phyloP scores from a whole-genome alignment of 1,140 invertebrate species.

The Drosophila navojoa region DNA sequence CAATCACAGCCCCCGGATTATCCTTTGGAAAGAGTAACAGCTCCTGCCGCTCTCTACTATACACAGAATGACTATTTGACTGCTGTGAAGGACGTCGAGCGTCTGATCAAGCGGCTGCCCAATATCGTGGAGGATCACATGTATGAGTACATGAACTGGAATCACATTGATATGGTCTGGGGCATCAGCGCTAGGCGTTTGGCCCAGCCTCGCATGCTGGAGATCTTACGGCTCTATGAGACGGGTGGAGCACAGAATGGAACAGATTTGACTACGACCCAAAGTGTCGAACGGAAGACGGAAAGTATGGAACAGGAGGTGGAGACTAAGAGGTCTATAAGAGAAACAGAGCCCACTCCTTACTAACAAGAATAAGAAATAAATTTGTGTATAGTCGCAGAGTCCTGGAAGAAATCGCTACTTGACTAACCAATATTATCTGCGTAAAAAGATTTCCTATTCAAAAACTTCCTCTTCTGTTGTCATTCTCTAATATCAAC shows the following conservation, averaged over 20 bases:
- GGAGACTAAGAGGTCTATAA: too few species aligned
- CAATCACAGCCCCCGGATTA: slow-evolving; percentile 85
- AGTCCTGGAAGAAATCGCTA: too few species aligned
- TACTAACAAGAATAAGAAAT: slow-evolving; percentile 2
- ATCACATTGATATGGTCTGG: slow-evolving; percentile 87
- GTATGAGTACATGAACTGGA: slow-evolving; percentile 84
- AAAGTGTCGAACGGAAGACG: too few species aligned
- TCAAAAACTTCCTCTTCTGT: too few species aligned
- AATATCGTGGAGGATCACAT: slow-evolving; percentile 83
- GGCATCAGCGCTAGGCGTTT: slow-evolving; percentile 85
- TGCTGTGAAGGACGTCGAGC: slow-evolving; percentile 85
- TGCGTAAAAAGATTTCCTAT: too few species aligned
- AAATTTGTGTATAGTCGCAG: neutral
- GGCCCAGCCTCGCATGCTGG: slow-evolving; percentile 84
- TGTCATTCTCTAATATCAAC: too few species aligned
- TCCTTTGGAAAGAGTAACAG: slow-evolving; percentile 85
- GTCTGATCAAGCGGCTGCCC: slow-evolving; percentile 85
- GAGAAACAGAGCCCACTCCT: too few species aligned
- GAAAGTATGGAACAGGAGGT: too few species aligned
- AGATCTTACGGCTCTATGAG: slow-evolving; percentile 72
- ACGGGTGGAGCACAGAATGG: neutral
- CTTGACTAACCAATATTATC: too few species aligned
- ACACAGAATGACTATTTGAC: slow-evolving; percentile 89
- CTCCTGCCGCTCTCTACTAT: slow-evolving; percentile 89
- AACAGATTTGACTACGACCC: neutral